Evolutionary conservation across 2,888 invertebrate genomes (phyloP).

Genomic region (Lysandra coridon): DNA sequence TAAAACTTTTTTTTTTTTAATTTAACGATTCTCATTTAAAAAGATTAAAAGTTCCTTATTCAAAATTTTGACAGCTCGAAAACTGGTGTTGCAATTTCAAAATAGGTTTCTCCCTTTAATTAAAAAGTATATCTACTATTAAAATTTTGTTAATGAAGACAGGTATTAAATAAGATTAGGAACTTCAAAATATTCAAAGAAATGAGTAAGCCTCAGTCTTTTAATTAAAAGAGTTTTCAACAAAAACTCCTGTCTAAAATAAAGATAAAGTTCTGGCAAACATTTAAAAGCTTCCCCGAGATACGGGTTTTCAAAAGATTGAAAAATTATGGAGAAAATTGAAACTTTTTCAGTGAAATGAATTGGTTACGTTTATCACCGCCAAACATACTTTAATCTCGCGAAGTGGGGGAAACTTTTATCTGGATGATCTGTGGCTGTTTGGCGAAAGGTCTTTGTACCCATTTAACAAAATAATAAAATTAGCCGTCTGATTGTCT

Average conservation of each 20-base stretch:
- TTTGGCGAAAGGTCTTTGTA: constrained; percentile 57
- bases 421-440: constrained; percentile 3
- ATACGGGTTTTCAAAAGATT: constrained; percentile 25
- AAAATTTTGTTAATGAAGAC: not conserved
- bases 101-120: not conserved
- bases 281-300: constrained; percentile 14
- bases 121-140: not conserved
- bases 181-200: not conserved
- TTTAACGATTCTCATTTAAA: not conserved
- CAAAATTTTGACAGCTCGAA: not conserved
- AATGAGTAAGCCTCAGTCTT: not conserved
- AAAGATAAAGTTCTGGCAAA: constrained; percentile 19
- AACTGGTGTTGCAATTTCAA: not conserved
- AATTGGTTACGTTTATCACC: constrained; percentile 22
- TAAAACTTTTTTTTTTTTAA: not conserved
- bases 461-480: not conserved
- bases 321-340: constrained; percentile 26
- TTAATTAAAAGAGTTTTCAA: constrained; percentile 13
- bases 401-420: constrained; percentile 23
- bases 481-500: not conserved
- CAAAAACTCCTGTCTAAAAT: constrained; percentile 5
- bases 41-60: not conserved
- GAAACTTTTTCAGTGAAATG: constrained; percentile 24
- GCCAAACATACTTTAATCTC: constrained; percentile 26
- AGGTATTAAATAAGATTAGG: not conserved